Base-by-base conservation (phyloP, 2,888 invertebrate species). In the Drosophila histrio region DNA sequence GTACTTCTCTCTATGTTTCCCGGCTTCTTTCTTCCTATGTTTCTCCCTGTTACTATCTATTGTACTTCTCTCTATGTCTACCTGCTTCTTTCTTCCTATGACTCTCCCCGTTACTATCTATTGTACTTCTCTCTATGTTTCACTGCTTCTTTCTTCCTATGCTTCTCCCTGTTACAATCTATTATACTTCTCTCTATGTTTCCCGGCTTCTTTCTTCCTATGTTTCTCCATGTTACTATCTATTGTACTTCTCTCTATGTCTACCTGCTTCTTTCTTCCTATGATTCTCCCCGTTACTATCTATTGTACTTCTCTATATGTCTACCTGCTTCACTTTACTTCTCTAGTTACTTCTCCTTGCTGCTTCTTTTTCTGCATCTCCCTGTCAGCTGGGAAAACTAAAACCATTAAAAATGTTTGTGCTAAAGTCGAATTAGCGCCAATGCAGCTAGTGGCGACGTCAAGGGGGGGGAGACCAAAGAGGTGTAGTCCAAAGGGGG, bases 341-440 rank as follows among this genome's bases (percentile, higher is more conserved):
- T 30, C 9, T 8, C 4, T 7, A 3, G 30, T 30, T 30, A 1
- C 7, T 39, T n/a, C 21, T 5, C 4, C 11, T n/a, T 30, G 11
- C 30, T n/a, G 26, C 8, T 26, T 9, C n/a, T 39, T 4, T n/a
- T n/a, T 21, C 2, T 24, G 2, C 24, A 15, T 30, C 26, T 28
- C 9, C 17, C 9, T 19, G n/a, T 46, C 19, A 36, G 9, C 36
- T 22, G 4, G 1, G 13, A 15, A 15, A 43, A 11, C 15, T 24
- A 3, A 15, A 13, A 63, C 66, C 81, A 88, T 87, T 81, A 84
- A 77, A 72, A 72, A 68, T 72, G 66, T 63, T 73, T 62, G 58
- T 62, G 72, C 88, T 85, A 72, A 71, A 78, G 80, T 76, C 70
- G 88, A 87, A 83, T 82, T 78, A 76, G 84, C 78, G 61, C 41